phyloP scores from a whole-genome alignment of 2,888 invertebrate genomes.

The Pogonocherus hispidulus region DNA sequence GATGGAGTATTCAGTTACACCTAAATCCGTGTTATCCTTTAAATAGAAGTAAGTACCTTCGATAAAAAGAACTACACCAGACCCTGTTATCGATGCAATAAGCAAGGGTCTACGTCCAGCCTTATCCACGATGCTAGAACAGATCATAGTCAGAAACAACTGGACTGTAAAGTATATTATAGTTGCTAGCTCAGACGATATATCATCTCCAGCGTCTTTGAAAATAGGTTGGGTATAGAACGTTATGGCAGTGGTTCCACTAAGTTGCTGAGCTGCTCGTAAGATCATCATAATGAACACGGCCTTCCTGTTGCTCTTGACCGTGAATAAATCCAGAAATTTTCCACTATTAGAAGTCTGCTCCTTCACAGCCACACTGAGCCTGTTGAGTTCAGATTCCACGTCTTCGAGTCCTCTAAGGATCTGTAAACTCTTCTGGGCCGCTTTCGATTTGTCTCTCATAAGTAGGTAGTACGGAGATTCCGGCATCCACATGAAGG shows the following conservation, averaged over 20 bases:
- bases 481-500: conserved; percentile 73
- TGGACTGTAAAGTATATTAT: conserved; percentile 69
- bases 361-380: conserved; percentile 61
- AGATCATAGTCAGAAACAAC: conserved; percentile 71
- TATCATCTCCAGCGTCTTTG: conserved; percentile 64
- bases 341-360: conserved; percentile 71
- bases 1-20: conserved; percentile 64
- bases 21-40: conserved; percentile 62
- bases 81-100: conserved; percentile 69
- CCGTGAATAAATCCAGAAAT: conserved; percentile 72
- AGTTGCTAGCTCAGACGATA: conserved; percentile 64
- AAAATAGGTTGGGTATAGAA: conserved; percentile 74
- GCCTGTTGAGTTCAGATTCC: conserved; percentile 65
- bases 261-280: conserved; percentile 71
- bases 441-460: conserved; percentile 67
- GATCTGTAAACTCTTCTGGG: conserved; percentile 69
- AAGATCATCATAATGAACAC: conserved; percentile 75
- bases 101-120: conserved; percentile 72
- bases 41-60: conserved; percentile 69
- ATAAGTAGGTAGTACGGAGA: conserved; percentile 72
- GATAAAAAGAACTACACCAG: conserved; percentile 65
- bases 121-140: conserved; percentile 73
- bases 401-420: conserved; percentile 70
- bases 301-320: conserved; percentile 75
- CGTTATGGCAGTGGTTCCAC: conserved; percentile 75